Evolutionary conservation across 2,113 vertebrate species (phyloP).

Genomic region (Casuarius casuarius): DNA sequence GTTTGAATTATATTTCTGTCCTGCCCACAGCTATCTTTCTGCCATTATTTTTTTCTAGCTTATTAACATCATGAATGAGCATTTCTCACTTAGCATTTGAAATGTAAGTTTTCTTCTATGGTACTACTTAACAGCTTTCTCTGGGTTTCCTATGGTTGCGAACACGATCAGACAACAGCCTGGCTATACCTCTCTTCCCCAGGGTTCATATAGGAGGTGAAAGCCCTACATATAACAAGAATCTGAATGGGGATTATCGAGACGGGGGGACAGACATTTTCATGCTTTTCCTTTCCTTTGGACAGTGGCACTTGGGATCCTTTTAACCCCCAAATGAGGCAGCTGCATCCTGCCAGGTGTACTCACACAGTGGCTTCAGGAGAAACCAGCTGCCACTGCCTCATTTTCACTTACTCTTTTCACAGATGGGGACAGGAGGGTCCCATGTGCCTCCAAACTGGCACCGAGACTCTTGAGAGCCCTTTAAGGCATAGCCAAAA

Average conservation of each 20-base stretch:
- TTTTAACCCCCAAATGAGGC: not conserved
- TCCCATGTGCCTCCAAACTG: slow-evolving; percentile 44
- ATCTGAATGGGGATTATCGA: not conserved
- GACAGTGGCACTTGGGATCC: too few species aligned
- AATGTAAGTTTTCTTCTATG: not conserved
- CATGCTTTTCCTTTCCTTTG: not conserved
- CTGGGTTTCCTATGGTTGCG: not conserved
- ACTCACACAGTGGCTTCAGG: not conserved
- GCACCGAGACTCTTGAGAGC: slow-evolving; percentile 49
- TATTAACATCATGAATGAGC: not conserved
- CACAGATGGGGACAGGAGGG: slow-evolving; percentile 51
- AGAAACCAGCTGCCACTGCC: not conserved
- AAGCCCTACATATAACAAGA: not conserved
- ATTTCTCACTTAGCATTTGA: not conserved
- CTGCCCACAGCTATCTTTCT: not conserved
- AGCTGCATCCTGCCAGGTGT: not conserved
- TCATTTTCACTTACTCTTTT: slow-evolving; percentile 25
- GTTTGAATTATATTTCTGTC: not conserved
- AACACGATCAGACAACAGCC: not conserved
- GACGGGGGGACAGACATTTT: not conserved
- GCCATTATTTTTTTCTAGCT: not conserved
- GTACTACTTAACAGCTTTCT: not conserved
- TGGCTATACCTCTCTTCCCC: not conserved
- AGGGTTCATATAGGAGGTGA: not conserved
- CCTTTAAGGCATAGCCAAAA: slow-evolving; percentile 28